Conservation (phyloP, 92 coral and sea anemone species). For the Diadumene lineata region DNA sequence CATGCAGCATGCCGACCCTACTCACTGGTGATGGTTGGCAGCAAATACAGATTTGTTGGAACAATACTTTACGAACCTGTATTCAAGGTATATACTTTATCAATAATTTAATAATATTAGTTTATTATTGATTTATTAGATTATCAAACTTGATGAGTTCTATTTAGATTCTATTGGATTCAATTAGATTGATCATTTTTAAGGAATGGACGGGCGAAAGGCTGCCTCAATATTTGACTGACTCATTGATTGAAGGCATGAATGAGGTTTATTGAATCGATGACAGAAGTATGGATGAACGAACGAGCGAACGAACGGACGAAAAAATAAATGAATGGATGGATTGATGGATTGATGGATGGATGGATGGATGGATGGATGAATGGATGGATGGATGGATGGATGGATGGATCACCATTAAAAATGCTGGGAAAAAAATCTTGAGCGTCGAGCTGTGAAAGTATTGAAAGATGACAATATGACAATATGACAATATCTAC, state of each 20-base stretch:
- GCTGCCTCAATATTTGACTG: background rate
- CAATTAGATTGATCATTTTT: too few relatives aligned
- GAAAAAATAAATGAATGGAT: background rate
- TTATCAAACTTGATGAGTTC: background rate
- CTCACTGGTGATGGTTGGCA: constrained; percentile 16
- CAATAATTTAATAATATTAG: too few relatives aligned
- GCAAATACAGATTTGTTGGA: constrained; percentile 15
- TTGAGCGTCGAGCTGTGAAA: too few relatives aligned
- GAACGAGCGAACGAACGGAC: background rate
- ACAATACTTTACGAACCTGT: constrained; percentile 20
- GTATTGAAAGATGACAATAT: too few relatives aligned
- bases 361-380: background rate
- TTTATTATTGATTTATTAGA: too few relatives aligned
- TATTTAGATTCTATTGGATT: too few relatives aligned
- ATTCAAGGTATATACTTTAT: background rate
- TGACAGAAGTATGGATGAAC: background rate
- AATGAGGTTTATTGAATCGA: background rate
- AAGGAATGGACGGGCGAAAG: background rate
- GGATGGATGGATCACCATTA: background rate
- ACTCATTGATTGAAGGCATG: background rate
- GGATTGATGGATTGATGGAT: background rate
- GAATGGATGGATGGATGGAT: background rate
- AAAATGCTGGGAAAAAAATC: too few relatives aligned
- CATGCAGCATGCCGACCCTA: constrained; percentile 16
- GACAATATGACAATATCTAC: background rate